phyloP scores from a whole-genome alignment of 2,888 invertebrate species.

The Meandrusa payeni region DNA sequence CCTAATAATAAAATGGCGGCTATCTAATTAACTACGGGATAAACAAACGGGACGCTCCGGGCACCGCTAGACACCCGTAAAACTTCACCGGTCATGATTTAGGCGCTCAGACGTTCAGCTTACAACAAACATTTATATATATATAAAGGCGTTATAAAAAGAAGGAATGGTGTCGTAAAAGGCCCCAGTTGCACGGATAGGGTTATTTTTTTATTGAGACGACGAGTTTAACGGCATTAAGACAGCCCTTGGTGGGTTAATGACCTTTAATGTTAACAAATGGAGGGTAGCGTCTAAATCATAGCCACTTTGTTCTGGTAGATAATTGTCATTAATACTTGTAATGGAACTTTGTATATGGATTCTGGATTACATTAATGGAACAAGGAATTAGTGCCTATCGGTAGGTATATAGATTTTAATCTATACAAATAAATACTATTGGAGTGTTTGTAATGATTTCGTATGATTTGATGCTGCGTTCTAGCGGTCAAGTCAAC shows the following conservation, averaged over 20 bases:
- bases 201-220: conserved; percentile 63
- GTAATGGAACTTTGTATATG: not conserved
- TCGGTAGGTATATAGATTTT: not conserved
- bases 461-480: too few relatives aligned
- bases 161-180: conserved; percentile 59
- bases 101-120: conserved; percentile 33
- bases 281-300: conserved; percentile 22
- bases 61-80: conserved; percentile 22
- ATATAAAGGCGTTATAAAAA: conserved; percentile 51
- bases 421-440: too few relatives aligned
- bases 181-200: conserved; percentile 44
- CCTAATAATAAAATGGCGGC: conserved; percentile 24
- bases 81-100: conserved; percentile 28
- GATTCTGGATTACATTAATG: too few relatives aligned
- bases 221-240: conserved; percentile 51
- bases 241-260: conserved; percentile 48
- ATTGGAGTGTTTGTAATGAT: too few relatives aligned
- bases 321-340: conserved; percentile 11
- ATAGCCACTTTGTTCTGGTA: conserved; percentile 3
- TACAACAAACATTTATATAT: conserved; percentile 33
- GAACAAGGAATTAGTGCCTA: not conserved
- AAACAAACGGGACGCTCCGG: conserved; percentile 27
- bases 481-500: too few relatives aligned
- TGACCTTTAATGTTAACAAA: conserved; percentile 60
- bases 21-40: conserved; percentile 27